A percentile compares a stretch with the other conserved stretches of the same genome.
Evolutionary conservation across 2,888 invertebrate genomes (phyloP).

Genomic region (Drosophila setosimentum): DNA sequence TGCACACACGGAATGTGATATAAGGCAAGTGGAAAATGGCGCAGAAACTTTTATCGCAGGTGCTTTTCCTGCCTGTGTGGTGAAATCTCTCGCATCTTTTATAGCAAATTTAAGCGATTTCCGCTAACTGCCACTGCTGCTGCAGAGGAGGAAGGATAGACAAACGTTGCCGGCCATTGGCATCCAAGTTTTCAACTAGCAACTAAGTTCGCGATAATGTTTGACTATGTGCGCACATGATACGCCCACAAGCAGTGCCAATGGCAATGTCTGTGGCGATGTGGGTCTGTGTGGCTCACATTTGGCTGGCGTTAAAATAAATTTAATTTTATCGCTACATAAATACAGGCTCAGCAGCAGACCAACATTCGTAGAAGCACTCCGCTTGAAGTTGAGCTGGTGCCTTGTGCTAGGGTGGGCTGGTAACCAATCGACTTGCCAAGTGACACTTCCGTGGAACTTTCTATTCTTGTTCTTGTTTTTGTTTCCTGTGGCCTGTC

Average conservation of each 20-base stretch:
- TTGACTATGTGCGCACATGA: conserved; percentile 73
- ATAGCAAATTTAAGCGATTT: conserved; percentile 70
- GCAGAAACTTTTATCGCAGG: conserved; percentile 78
- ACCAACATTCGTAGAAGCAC: conserved; percentile 13
- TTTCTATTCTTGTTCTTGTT: conserved; percentile 17
- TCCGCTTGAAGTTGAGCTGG: conserved; percentile 15
- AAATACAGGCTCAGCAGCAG: conserved; percentile 62
- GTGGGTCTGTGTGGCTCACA: conserved; percentile 34
- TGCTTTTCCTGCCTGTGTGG: conserved; percentile 56
- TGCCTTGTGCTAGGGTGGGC: conserved; percentile 8
- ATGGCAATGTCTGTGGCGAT: conserved; percentile 12
- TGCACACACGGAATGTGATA: conserved; percentile 37
- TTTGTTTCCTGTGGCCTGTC: conserved; percentile 15
- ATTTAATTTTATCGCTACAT: conserved; percentile 79
- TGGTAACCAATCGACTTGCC: conserved; percentile 57
- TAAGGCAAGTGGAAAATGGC: conserved; percentile 72
- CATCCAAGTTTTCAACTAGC: conserved; percentile 59
- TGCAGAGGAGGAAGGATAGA: conserved; percentile 42
- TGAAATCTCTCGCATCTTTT: conserved; percentile 52
- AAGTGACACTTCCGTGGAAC: conserved; percentile 68
- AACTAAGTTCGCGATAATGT: conserved; percentile 74
- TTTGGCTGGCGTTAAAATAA: conserved; percentile 72
- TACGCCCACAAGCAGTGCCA: conserved; percentile 41
- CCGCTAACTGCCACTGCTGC: conserved; percentile 49
- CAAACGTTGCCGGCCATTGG: conserved; percentile 50